Conservation (phyloP, 2,797 vertebrate genomes). For the Meda fulgida region DNA sequence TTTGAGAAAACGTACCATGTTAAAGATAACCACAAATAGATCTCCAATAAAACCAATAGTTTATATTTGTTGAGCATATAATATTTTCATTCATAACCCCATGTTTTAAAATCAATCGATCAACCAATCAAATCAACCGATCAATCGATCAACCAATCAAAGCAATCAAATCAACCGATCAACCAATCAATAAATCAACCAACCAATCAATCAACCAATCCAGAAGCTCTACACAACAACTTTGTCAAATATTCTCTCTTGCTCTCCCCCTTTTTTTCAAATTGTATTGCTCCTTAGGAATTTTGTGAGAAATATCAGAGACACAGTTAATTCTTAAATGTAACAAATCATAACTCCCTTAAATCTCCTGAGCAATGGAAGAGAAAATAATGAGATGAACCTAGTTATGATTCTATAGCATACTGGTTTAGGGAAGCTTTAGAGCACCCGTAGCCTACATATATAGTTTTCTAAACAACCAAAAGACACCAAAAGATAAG, state of each 20-base stretch:
- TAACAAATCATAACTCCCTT: neutral
- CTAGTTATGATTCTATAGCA: neutral
- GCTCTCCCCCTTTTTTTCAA: neutral
- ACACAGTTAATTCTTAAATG: neutral
- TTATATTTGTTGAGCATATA: neutral
- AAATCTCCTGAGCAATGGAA: neutral
- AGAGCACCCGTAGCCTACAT: neutral
- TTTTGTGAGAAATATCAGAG: neutral
- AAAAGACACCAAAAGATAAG: too few species aligned
- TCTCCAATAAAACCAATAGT: neutral
- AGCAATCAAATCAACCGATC: fast-evolving
- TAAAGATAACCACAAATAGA: neutral
- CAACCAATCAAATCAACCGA: neutral
- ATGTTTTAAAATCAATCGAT: neutral
- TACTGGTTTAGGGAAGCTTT: neutral
- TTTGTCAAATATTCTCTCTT: neutral
- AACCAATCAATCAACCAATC: too few species aligned
- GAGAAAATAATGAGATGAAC: neutral
- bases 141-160: too few species aligned
- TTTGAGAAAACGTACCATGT: neutral
- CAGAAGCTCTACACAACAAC: neutral
- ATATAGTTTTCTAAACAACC: neutral
- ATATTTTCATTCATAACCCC: neutral
- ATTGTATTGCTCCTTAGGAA: neutral
- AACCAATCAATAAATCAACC: fast-evolving